A percentile compares a stretch with the other conserved stretches of the same genome.
phyloP scores from a whole-genome alignment of 2,797 vertebrate species.

The Sebastes matsubarae region DNA sequence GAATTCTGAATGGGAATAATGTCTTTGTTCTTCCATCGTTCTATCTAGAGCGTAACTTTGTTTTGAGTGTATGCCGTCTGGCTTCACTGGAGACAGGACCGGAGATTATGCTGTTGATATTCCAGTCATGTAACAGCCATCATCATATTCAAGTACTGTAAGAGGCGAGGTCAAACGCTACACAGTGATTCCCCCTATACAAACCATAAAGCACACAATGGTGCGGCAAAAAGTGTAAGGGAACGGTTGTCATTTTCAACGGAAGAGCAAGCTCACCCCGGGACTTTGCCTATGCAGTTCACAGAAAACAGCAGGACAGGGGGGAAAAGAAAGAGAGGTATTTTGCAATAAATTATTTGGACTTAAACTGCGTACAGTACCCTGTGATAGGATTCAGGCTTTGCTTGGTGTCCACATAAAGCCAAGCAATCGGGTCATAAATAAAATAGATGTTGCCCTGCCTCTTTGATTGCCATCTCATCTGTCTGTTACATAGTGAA shows the following conservation, averaged over 20 bases:
- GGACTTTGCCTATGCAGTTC: slow-evolving; percentile 84
- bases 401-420: slow-evolving; percentile 83
- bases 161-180: slow-evolving; percentile 87
- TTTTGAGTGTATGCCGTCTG: slow-evolving; percentile 64
- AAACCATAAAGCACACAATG: slow-evolving; percentile 90
- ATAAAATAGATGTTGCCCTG: slow-evolving; percentile 76
- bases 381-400: slow-evolving; percentile 81
- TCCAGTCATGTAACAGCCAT: slow-evolving; percentile 86
- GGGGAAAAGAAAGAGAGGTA: slow-evolving; percentile 69
- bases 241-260: slow-evolving; percentile 82
- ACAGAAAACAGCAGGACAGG: slow-evolving; percentile 75
- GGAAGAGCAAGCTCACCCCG: slow-evolving; percentile 82
- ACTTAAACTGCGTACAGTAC: slow-evolving; percentile 83
- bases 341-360: slow-evolving; percentile 86
- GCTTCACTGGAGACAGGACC: slow-evolving; percentile 68
- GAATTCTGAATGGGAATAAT: slow-evolving; percentile 52
- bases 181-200: slow-evolving; percentile 84
- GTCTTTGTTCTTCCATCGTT: slow-evolving; percentile 58
- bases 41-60: slow-evolving; percentile 62
- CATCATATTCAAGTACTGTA: slow-evolving; percentile 88
- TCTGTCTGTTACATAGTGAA: slow-evolving; percentile 56
- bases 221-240: slow-evolving; percentile 86
- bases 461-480: slow-evolving; percentile 77
- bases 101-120: slow-evolving; percentile 80
- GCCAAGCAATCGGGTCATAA: slow-evolving; percentile 79